These are phyloP conservation scores for Osmerus eperlanus DNA, from an alignment of 2,113 vertebrate genomes.

Conservation along the genomic window DNA sequence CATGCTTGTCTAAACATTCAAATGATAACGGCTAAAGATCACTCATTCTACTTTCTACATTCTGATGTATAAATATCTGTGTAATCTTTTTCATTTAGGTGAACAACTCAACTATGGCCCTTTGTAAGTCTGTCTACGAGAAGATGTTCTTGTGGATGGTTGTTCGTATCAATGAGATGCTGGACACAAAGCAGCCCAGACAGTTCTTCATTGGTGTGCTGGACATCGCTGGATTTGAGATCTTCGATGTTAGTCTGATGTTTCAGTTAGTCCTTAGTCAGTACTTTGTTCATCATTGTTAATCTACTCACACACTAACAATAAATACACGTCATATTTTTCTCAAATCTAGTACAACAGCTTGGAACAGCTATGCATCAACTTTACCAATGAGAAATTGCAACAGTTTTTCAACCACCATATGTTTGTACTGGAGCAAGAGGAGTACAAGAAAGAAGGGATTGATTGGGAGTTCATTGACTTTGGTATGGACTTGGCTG, in stretches of 20 bases:
- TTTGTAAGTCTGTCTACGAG: slow-evolving; percentile 73
- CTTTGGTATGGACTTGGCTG: slow-evolving; percentile 86
- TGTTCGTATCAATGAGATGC: slow-evolving; percentile 73
- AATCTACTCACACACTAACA: not conserved
- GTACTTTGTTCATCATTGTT: not conserved
- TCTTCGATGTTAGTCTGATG: slow-evolving; percentile 71
- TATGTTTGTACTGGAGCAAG: slow-evolving; percentile 85
- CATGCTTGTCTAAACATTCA: not conserved
- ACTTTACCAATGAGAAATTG: slow-evolving; percentile 89
- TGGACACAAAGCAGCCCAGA: slow-evolving; percentile 73
- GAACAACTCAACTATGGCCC: slow-evolving; percentile 64
- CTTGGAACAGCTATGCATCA: slow-evolving; percentile 86
- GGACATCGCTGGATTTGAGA: slow-evolving; percentile 78
- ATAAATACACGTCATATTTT: not conserved
- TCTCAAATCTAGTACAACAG: slow-evolving; percentile 77
- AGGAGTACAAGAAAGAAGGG: slow-evolving; percentile 86
- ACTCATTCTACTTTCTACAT: not conserved
- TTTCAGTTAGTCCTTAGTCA: slow-evolving; percentile 45
- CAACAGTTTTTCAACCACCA: slow-evolving; percentile 89
- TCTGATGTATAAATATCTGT: not conserved
- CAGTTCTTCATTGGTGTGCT: slow-evolving; percentile 74
- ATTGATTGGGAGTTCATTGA: slow-evolving; percentile 87
- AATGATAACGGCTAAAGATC: not conserved
- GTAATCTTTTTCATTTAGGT: slow-evolving; percentile 49
- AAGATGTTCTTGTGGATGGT: slow-evolving; percentile 81